phyloP scores from a whole-genome alignment of 2,113 vertebrate species.

The Antennarius striatus region DNA sequence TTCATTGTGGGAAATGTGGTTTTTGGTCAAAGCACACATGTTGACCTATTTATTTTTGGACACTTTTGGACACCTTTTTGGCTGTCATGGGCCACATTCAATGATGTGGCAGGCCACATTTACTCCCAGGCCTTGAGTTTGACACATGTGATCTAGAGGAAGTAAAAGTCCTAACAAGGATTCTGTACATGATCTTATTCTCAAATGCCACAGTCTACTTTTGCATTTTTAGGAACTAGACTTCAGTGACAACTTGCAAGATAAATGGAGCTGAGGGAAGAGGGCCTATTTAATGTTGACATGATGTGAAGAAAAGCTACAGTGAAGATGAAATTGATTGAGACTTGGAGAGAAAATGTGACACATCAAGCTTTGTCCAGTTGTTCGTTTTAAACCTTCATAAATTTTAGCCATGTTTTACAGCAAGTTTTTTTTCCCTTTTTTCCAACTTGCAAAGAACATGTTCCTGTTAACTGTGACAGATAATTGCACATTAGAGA shows the following conservation, averaged over 20 bases:
- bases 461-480: neutral
- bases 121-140: no score
- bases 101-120: no score
- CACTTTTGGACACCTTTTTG: no score
- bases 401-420: neutral
- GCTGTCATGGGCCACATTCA: no score
- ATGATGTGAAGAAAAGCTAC: neutral
- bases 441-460: neutral
- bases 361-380: neutral
- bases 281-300: neutral
- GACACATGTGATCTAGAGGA: no score
- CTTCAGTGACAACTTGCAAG: neutral
- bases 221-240: neutral
- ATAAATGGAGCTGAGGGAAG: no score
- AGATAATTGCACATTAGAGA: neutral
- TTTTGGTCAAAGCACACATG: no score
- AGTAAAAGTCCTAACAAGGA: no score
- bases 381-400: neutral
- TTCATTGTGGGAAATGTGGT: no score
- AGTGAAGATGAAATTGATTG: neutral
- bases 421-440: neutral
- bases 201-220: constrained; percentile 18
- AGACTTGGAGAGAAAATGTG: constrained; percentile 8
- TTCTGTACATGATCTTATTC: neutral
- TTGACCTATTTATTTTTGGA: no score